Evolutionary conservation across 2,888 invertebrate species (phyloP), one percentile per base, ranked within the genome.

Genomic region (Amblyjoppa fuscipennis): DNA sequence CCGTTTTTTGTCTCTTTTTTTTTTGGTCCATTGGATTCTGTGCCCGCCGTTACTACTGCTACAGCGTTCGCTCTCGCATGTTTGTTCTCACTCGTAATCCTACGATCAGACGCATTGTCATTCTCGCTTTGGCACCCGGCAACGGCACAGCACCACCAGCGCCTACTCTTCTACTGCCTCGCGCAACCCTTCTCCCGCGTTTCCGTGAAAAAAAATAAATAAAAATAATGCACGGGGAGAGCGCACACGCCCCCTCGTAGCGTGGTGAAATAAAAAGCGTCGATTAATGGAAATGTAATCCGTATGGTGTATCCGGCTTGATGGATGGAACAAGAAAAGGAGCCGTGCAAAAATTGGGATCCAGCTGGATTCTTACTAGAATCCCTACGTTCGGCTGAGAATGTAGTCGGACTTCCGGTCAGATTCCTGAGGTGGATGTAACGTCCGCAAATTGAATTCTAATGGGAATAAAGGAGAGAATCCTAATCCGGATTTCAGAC

Each of bases 91-190:
- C 75, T 70, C 79, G 41, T 78, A 49, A 80, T 80, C 56, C 64
- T 56, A 56, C 83, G 71, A 77, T 64, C 82, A 76, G 80, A 76
- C 64, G 56, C 76, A 81, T 76, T 76, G 80, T 81, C 80, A 73
- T 66, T 84, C 80, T 66, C 70, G 64, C 69, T 75, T 66, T 75
- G 64, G 80, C 75, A 64, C 61, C 45, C 70, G 28, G 41, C 51
- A 74, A 34, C 68, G 49, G 59, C 31, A 51, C 41, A 41, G 69
- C 53, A 78, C 45, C 73, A 59, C 34, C 45, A 53, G n/a, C 64
- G 11, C 53, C n/a, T 41, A 13, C 77, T 53, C 38, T 74, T 53
- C 51, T 41, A 49, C 49, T 34, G 28, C 49, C 45, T 31, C 7
- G 45, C 59, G 38, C 53, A 53, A 41, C 25, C 53, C 68, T 77